Conservation (phyloP, 2,797 vertebrate species). For the Spinibarbus caldwelli region DNA sequence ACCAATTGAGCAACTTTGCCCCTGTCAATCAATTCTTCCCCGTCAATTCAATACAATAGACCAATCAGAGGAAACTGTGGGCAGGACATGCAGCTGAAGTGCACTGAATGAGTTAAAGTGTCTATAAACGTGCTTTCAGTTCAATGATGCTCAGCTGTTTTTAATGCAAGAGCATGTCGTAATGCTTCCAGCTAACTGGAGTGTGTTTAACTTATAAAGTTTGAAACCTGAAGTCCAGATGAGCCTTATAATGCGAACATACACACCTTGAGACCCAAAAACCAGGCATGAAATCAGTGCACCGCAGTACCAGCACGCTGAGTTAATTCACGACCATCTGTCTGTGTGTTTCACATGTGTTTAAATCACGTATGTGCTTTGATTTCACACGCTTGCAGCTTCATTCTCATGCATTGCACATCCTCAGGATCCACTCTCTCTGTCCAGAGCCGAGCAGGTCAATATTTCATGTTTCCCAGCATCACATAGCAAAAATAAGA, state of each 20-base stretch:
- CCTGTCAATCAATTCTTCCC: too few species aligned
- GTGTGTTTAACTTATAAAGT: background rate
- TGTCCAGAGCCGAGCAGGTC: slow-evolving; percentile 74
- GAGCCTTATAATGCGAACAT: background rate
- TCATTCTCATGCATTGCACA: background rate
- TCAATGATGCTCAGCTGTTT: background rate
- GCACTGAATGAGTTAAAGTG: background rate
- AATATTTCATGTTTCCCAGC: slow-evolving; percentile 84
- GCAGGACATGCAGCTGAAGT: too few species aligned
- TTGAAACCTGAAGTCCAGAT: background rate
- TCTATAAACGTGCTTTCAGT: background rate
- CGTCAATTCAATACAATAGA: background rate
- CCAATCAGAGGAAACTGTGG: background rate
- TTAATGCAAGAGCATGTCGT: background rate
- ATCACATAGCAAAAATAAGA: slow-evolving; percentile 66
- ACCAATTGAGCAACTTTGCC: too few species aligned
- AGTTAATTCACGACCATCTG: background rate
- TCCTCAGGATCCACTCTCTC: slow-evolving; percentile 64
- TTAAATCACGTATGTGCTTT: background rate
- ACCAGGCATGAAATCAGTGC: background rate
- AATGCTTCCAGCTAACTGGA: background rate
- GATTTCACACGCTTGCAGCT: background rate
- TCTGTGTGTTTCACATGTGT: background rate
- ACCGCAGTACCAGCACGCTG: background rate
- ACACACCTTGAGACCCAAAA: background rate